phyloP scores from a whole-genome alignment of 1,140 invertebrate species.

The Tetragnatha versicolor region DNA sequence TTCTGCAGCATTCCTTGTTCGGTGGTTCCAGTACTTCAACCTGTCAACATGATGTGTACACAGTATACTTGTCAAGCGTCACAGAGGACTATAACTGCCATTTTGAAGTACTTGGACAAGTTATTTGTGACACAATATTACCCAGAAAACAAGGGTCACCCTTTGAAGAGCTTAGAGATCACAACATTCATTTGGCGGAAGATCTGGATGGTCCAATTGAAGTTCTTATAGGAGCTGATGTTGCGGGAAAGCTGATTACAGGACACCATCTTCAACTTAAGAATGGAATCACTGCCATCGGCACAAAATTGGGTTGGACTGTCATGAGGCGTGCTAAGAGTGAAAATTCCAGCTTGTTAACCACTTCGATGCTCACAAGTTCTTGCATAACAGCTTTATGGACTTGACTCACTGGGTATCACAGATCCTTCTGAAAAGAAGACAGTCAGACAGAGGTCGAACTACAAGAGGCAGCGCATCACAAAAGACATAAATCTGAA shows the following conservation, averaged over 20 bases:
- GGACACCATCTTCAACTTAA: not conserved
- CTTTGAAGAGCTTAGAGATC: not conserved
- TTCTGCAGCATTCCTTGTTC: not conserved
- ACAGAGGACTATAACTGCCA: not conserved
- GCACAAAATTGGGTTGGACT: slow-evolving; percentile 27
- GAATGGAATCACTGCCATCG: not conserved
- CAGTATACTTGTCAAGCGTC: not conserved
- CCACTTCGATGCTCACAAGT: slow-evolving; percentile 56
- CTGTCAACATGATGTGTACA: not conserved
- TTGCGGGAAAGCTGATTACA: slow-evolving; percentile 2
- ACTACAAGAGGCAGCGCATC: slow-evolving; percentile 55
- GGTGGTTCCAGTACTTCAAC: not conserved
- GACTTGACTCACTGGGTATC: slow-evolving; percentile 63
- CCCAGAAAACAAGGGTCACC: not conserved
- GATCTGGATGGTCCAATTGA: not conserved
- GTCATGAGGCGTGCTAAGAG: not conserved
- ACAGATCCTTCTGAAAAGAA: slow-evolving; percentile 60
- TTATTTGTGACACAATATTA: slow-evolving; percentile 10
- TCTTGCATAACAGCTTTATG: slow-evolving; percentile 61
- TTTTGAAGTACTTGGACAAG: slow-evolving; percentile 11
- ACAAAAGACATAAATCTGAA: slow-evolving; percentile 52
- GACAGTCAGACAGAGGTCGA: slow-evolving; percentile 56
- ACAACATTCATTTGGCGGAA: not conserved
- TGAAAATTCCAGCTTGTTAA: not conserved
- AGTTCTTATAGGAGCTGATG: not conserved